Conservation (phyloP, 1,140 invertebrate species). For the Lordiphosa collinella region DNA sequence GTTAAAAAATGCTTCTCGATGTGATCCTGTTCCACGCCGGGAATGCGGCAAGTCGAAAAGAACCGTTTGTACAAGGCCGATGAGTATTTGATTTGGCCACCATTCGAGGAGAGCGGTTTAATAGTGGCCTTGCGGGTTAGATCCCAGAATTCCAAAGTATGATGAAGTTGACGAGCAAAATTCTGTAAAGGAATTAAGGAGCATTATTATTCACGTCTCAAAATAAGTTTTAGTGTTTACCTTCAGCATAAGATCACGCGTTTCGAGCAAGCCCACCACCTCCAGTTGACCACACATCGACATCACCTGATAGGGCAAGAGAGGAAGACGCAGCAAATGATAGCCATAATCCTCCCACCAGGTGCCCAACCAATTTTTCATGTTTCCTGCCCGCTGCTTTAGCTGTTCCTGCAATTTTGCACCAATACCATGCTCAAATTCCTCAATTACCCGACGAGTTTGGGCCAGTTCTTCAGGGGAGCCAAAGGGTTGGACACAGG, state of each 20-base stretch:
- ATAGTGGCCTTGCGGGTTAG: slow-evolving; percentile 79
- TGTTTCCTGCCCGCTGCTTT: slow-evolving; percentile 81
- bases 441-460: slow-evolving; percentile 81
- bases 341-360: slow-evolving; percentile 91
- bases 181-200: slow-evolving; percentile 29
- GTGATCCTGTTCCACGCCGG: slow-evolving; percentile 83
- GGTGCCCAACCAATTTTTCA: slow-evolving; percentile 80
- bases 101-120: slow-evolving; percentile 84
- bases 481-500: slow-evolving; percentile 82
- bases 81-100: slow-evolving; percentile 75
- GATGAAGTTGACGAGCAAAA: slow-evolving; percentile 61
- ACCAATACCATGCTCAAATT: slow-evolving; percentile 82
- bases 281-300: slow-evolving; percentile 56
- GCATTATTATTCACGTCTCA: not conserved
- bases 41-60: slow-evolving; percentile 85
- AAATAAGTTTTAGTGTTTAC: slow-evolving; percentile 17
- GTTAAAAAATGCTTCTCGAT: slow-evolving; percentile 76
- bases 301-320: slow-evolving; percentile 82
- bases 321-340: slow-evolving; percentile 83
- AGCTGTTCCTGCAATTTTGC: slow-evolving; percentile 84
- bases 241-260: slow-evolving; percentile 58
- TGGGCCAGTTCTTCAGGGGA: slow-evolving; percentile 80
- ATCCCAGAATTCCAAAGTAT: slow-evolving; percentile 76
- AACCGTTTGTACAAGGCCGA: slow-evolving; percentile 83
- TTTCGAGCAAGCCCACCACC: slow-evolving; percentile 57